These are phyloP conservation scores for Leptinotarsa undecemlineata DNA, from an alignment of 1,140 invertebrate genomes.

Conservation along the genomic window DNA sequence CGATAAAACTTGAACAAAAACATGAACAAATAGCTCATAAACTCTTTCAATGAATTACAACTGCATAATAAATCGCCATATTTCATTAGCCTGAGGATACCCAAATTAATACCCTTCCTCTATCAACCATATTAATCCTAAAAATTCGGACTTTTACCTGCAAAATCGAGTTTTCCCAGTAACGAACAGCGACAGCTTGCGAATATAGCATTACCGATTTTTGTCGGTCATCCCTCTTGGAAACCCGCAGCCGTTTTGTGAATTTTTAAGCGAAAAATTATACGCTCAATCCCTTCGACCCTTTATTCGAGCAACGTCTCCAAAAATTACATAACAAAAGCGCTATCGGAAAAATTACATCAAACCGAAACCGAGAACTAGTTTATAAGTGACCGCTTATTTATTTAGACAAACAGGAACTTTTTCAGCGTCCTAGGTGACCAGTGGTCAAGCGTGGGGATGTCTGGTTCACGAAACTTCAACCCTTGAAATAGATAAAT, in stretches of 20 bases:
- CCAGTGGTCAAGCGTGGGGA: slow-evolving; percentile 36
- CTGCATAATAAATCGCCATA: too few species aligned
- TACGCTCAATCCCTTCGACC: slow-evolving; percentile 7
- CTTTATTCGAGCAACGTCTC: slow-evolving; percentile 28
- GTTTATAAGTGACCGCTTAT: slow-evolving; percentile 37
- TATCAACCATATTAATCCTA: not conserved
- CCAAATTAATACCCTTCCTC: not conserved
- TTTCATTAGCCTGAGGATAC: too few species aligned
- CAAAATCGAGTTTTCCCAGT: slow-evolving; percentile 12
- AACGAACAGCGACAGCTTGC: slow-evolving; percentile 15
- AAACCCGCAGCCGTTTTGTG: slow-evolving; percentile 12
- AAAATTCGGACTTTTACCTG: slow-evolving; percentile 20
- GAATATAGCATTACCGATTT: slow-evolving; percentile 23
- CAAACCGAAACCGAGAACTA: slow-evolving; percentile 33
- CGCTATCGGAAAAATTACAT: slow-evolving; percentile 37
- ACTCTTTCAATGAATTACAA: too few species aligned
- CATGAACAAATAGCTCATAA: too few species aligned
- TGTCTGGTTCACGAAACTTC: slow-evolving; percentile 30
- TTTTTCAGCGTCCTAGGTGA: slow-evolving; percentile 26
- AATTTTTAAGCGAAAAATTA: slow-evolving; percentile 28
- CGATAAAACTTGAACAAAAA: too few species aligned
- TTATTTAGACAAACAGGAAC: slow-evolving; percentile 19
- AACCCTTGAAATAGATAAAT: not conserved
- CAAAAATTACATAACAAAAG: slow-evolving; percentile 38
- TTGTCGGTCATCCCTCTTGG: slow-evolving; percentile 11